These are phyloP conservation scores for Panulirus ornatus DNA, from an alignment of 1,140 invertebrate species.

Conservation along the genomic window DNA sequence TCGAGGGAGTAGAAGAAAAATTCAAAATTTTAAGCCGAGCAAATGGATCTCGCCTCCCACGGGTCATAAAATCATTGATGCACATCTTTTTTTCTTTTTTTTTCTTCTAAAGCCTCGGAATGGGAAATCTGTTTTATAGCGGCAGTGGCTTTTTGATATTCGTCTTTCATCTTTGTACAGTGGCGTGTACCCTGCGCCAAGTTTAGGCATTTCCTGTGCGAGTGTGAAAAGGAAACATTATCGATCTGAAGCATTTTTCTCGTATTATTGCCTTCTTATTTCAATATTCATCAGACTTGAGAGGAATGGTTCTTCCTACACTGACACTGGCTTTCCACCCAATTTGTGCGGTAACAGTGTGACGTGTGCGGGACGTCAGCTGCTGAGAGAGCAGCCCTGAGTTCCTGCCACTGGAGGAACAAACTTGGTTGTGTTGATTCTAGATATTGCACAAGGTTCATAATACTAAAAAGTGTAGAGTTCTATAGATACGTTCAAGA, in stretches of 20 bases:
- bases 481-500: too few species aligned
- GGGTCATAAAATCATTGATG: slow-evolving; percentile 70
- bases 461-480: too few species aligned
- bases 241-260: slow-evolving; percentile 27
- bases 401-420: too few species aligned
- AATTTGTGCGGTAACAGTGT: neutral
- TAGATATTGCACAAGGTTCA: too few species aligned
- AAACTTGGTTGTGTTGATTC: too few species aligned
- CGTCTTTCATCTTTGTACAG: too few species aligned
- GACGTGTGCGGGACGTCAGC: slow-evolving; percentile 8
- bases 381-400: too few species aligned
- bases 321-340: neutral
- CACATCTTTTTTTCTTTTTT: slow-evolving; percentile 59
- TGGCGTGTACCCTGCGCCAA: too few species aligned
- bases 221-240: slow-evolving; percentile 16
- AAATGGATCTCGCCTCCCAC: slow-evolving; percentile 63
- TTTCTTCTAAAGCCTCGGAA: neutral
- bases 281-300: neutral
- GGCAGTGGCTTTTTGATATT: too few species aligned
- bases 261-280: neutral
- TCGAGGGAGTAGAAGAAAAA: slow-evolving; percentile 17
- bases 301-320: neutral
- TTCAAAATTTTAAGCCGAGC: slow-evolving; percentile 48
- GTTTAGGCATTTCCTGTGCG: too few species aligned
- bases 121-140: too few species aligned